Percentiles rank a stretch among this genome's conserved stretches.
phyloP scores from a whole-genome alignment of 1,140 invertebrate species.

The Ctenoplectra terminalis region DNA sequence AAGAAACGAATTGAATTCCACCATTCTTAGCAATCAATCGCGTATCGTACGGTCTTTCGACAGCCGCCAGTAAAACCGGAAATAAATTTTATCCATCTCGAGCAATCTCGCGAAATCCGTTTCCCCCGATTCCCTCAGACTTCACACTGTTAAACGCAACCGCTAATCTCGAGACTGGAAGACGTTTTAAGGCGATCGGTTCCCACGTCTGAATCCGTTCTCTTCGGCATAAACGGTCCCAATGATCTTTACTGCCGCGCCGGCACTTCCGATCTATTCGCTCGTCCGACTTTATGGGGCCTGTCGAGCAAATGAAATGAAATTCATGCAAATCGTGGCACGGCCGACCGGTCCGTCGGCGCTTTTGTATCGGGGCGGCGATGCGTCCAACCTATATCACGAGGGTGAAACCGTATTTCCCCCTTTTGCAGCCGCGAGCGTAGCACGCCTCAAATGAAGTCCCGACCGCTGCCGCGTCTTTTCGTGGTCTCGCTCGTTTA shows the following conservation, averaged over 20 bases:
- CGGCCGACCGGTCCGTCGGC: conserved; percentile 21
- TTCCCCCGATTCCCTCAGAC: too few species aligned
- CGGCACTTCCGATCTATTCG: conserved; percentile 39
- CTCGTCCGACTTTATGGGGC: conserved; percentile 59
- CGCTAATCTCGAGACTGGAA: conserved; percentile 1
- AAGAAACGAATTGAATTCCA: neutral
- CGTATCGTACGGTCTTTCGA: neutral
- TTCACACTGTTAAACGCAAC: conserved; percentile 17
- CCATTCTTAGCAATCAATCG: neutral
- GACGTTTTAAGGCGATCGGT: neutral
- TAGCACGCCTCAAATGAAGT: conserved; percentile 8
- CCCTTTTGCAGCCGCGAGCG: conserved; percentile 24
- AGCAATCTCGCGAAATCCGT: conserved; percentile 21
- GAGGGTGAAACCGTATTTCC: conserved; percentile 63
- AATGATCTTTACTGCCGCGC: conserved; percentile 49
- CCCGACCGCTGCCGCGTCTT: conserved; percentile 19
- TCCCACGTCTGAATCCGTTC: neutral
- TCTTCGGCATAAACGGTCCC: neutral
- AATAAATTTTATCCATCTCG: conserved; percentile 22
- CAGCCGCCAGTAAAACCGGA: neutral
- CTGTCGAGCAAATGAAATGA: conserved; percentile 73
- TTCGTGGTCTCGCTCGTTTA: conserved; percentile 43
- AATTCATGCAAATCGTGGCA: conserved; percentile 71
- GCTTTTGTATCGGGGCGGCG: conserved; percentile 77
- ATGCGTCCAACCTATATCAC: conserved; percentile 76